Evolutionary conservation across 2,113 vertebrate genomes (phyloP).

Genomic region (Meles meles): DNA sequence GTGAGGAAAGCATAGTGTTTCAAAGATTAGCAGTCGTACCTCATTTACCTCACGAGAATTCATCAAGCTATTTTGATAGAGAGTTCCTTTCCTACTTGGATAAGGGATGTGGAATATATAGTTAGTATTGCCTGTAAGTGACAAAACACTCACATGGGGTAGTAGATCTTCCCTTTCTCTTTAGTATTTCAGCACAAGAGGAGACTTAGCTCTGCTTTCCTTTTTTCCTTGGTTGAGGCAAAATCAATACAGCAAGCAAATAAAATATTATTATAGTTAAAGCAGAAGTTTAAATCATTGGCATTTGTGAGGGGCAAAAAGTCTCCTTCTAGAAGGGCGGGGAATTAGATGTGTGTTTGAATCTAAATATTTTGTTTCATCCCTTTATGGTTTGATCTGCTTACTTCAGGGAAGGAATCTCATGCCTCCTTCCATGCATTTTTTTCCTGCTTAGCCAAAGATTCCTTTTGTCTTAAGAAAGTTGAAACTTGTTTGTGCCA

Average conservation of each 20-base stretch:
- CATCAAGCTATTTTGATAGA: not conserved
- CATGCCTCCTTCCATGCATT: not conserved
- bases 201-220: not conserved
- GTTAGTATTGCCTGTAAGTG: not conserved
- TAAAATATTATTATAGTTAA: not conserved
- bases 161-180: not conserved
- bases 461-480: constrained; percentile 32
- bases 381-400: not conserved
- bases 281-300: not conserved
- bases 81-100: not conserved
- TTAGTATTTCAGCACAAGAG: constrained; percentile 2
- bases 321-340: not conserved
- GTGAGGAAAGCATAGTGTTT: constrained; percentile 15
- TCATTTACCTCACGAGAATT: constrained; percentile 7
- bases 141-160: not conserved
- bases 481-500: not conserved
- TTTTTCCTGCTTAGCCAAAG: not conserved
- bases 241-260: not conserved
- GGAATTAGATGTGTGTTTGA: not conserved
- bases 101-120: not conserved
- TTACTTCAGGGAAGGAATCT: not conserved
- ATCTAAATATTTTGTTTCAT: not conserved
- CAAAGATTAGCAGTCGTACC: not conserved
- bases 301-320: not conserved
- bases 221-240: constrained; percentile 24